A percentile compares a stretch with the other conserved stretches of the same genome.
Conservation (phyloP, 2,797 vertebrate genomes). For the Paramormyrops hopkinsi region DNA sequence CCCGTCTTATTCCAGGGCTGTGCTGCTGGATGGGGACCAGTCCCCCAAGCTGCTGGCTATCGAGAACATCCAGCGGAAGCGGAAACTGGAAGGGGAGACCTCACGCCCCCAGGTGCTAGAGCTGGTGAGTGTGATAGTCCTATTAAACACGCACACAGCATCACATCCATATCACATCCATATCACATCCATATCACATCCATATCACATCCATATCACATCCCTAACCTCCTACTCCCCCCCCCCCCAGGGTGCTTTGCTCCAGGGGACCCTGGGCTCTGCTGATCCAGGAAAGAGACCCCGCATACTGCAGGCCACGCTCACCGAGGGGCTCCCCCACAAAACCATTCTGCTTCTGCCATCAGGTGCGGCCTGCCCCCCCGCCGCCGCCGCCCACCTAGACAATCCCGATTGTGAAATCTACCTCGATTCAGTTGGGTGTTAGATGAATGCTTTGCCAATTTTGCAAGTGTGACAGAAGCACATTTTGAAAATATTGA, state of each 20-base stretch:
- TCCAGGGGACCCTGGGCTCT: constrained; percentile 59
- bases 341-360: constrained; percentile 83
- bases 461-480: not conserved
- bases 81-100: constrained; percentile 79
- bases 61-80: constrained; percentile 84
- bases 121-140: constrained; percentile 63
- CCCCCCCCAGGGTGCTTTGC: constrained; percentile 65
- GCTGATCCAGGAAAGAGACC: constrained; percentile 77
- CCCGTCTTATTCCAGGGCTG: constrained; percentile 55
- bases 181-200: not conserved
- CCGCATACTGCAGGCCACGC: constrained; percentile 66
- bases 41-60: constrained; percentile 73
- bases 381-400: not conserved
- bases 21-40: constrained; percentile 67
- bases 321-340: constrained; percentile 59
- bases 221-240: not conserved
- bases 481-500: not conserved
- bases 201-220: not conserved
- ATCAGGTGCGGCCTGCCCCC: constrained; percentile 66
- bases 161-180: not conserved
- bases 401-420: not conserved
- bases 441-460: not conserved
- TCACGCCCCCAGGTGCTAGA: constrained; percentile 75
- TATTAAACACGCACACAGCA: not conserved
- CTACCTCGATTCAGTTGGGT: not conserved